phyloP scores from a whole-genome alignment of 2,888 invertebrate genomes.

The Eueremaeus valkanovi region DNA sequence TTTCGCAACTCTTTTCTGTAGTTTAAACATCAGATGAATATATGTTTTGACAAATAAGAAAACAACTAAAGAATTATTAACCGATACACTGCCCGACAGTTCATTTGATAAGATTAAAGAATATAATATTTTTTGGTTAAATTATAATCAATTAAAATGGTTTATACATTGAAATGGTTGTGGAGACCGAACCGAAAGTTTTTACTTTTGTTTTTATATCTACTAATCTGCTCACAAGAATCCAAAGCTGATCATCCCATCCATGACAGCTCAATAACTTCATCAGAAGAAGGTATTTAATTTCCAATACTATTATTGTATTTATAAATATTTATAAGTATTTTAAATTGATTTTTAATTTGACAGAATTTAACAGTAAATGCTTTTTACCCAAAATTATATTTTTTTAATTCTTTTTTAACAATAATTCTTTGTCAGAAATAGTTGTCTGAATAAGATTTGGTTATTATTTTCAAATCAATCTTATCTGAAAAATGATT shows the following conservation, averaged over 20 bases:
- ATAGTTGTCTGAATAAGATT: no score
- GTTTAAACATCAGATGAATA: neutral
- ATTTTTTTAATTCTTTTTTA: no score
- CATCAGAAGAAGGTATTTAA: neutral
- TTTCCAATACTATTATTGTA: neutral
- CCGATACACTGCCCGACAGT: neutral
- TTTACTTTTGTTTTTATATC: neutral
- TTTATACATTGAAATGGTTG: neutral
- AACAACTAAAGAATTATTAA: neutral
- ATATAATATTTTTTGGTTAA: no score
- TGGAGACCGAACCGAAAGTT: neutral
- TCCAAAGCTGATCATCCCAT: slow-evolving; percentile 3
- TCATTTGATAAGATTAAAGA: no score
- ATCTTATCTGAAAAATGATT: no score
- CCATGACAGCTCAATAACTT: slow-evolving; percentile 16
- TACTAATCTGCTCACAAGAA: neutral
- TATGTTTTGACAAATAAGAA: neutral
- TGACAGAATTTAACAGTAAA: no score
- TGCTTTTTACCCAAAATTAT: no score
- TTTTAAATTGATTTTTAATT: neutral
- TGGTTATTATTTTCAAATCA: no score
- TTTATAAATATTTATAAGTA: slow-evolving; percentile 10
- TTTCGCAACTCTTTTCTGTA: neutral
- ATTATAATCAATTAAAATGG: neutral
- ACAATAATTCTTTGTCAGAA: no score